These are phyloP conservation scores for Tetragonula carbonaria DNA, from an alignment of 2,888 invertebrate species.

Conservation along the genomic window DNA sequence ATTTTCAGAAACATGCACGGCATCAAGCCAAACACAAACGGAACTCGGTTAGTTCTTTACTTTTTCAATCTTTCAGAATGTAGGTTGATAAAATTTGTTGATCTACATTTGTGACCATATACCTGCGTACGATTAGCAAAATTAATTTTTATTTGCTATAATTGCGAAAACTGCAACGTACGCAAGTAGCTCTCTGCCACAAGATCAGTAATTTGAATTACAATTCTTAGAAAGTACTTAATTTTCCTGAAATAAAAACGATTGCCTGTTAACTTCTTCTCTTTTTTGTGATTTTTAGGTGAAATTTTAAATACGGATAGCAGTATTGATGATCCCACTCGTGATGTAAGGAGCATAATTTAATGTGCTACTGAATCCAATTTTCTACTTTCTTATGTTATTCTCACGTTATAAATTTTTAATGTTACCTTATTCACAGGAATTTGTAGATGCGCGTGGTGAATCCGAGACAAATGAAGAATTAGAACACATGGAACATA, in stretches of 20 bases:
- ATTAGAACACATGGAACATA: conserved; percentile 66
- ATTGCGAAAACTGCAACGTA: neutral
- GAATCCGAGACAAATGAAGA: conserved; percentile 75
- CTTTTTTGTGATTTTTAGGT: conserved; percentile 46
- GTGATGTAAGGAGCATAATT: conserved; percentile 70
- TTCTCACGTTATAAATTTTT: neutral
- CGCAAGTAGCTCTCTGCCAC: neutral
- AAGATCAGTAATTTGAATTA: neutral
- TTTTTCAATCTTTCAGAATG: conserved; percentile 37
- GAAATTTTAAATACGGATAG: conserved; percentile 61
- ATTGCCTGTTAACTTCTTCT: neutral
- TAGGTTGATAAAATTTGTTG: conserved; percentile 5
- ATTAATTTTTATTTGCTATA: neutral
- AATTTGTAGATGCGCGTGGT: conserved; percentile 81
- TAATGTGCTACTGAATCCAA: neutral
- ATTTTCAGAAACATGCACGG: conserved; percentile 65
- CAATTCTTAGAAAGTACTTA: neutral
- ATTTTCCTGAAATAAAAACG: neutral
- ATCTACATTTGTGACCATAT: neutral
- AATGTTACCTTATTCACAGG: conserved; percentile 71
- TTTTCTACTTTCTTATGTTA: neutral
- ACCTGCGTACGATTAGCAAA: neutral
- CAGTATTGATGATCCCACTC: conserved; percentile 60
- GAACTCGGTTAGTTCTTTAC: conserved; percentile 71
- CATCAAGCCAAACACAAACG: conserved; percentile 74